Percentiles rank a stretch among this genome's conserved stretches.
These are phyloP conservation scores for Tethya wilhelma DNA, from an alignment of 37 sponge, comb jelly and placozoan genomes.

Conservation along the genomic window DNA sequence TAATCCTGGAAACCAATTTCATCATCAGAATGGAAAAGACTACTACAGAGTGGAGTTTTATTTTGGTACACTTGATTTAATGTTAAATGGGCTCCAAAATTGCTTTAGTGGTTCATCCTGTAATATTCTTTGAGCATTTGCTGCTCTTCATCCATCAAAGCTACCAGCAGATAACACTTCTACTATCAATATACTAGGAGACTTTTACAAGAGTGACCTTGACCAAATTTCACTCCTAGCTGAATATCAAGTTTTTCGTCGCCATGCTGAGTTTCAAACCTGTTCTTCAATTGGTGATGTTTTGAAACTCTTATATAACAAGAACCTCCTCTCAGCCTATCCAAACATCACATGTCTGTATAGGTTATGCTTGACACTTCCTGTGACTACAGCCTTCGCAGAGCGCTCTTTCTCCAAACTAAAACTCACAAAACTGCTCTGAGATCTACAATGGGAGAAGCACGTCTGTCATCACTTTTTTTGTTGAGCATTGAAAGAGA, in stretches of 20 bases:
- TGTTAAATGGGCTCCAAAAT: slow-evolving; percentile 5
- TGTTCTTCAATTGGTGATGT: not conserved
- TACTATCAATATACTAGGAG: not conserved
- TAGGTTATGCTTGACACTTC: not conserved
- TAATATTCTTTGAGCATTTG: not conserved
- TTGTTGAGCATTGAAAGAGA: too few species aligned
- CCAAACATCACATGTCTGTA: not conserved
- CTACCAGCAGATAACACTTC: slow-evolving; percentile 3
- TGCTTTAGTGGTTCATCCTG: slow-evolving; percentile 7
- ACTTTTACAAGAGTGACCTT: slow-evolving; percentile 8
- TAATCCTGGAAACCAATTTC: not conserved
- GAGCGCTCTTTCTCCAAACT: slow-evolving; percentile 15
- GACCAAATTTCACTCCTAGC: not conserved
- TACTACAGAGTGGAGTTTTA: not conserved
- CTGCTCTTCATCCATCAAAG: slow-evolving; percentile 18
- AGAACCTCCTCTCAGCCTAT: not conserved
- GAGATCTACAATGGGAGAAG: slow-evolving; percentile 30
- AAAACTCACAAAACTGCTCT: not conserved
- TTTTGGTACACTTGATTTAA: not conserved
- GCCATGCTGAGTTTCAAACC: slow-evolving; percentile 2
- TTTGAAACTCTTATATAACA: not conserved
- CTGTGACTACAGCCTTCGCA: slow-evolving; percentile 10
- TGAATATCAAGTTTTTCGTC: slow-evolving; percentile 7
- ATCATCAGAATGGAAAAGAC: not conserved
- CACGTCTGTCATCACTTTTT: too few species aligned